These are phyloP conservation scores for Gadus chalcogrammus DNA, from an alignment of 2,113 vertebrate genomes.

Conservation along the genomic window DNA sequence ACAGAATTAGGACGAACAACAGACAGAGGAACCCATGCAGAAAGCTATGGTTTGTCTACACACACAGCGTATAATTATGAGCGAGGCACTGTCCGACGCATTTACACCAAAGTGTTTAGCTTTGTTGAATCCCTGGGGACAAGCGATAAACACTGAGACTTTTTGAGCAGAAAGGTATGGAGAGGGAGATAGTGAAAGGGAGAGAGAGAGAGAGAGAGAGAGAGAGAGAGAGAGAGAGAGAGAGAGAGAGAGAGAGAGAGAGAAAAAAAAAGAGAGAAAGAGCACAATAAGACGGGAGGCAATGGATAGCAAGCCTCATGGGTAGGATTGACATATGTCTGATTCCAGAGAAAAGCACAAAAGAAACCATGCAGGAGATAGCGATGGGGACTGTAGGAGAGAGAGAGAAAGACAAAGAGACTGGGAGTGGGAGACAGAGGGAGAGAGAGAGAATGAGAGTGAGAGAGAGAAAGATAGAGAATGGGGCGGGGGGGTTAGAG, in stretches of 20 bases:
- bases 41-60: too few species aligned
- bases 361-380: too few species aligned
- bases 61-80: too few species aligned
- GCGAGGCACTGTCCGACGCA: not conserved
- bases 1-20: not conserved
- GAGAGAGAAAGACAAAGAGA: conserved; percentile 1
- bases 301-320: conserved; percentile 27
- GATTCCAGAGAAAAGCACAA: conserved; percentile 2
- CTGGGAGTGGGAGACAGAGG: too few species aligned
- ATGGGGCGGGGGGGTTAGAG: too few species aligned
- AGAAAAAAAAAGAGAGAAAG: too few species aligned
- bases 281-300: conserved; percentile 27
- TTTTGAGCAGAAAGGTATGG: not conserved
- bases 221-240: too few species aligned
- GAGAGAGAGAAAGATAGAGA: too few species aligned
- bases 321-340: conserved; percentile 5
- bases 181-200: conserved; percentile 21
- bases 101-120: not conserved
- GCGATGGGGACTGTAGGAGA: too few species aligned
- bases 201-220: conserved; percentile 16
- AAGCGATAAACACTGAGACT: conserved; percentile 19
- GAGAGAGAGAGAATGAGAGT: too few species aligned
- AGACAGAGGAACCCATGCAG: not conserved
- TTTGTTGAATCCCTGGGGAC: conserved; percentile 24
- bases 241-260: too few species aligned